Percentiles rank a stretch among this genome's conserved stretches.
Conservation (phyloP, 2,113 vertebrate species). For the Tauraco erythrolophus region DNA sequence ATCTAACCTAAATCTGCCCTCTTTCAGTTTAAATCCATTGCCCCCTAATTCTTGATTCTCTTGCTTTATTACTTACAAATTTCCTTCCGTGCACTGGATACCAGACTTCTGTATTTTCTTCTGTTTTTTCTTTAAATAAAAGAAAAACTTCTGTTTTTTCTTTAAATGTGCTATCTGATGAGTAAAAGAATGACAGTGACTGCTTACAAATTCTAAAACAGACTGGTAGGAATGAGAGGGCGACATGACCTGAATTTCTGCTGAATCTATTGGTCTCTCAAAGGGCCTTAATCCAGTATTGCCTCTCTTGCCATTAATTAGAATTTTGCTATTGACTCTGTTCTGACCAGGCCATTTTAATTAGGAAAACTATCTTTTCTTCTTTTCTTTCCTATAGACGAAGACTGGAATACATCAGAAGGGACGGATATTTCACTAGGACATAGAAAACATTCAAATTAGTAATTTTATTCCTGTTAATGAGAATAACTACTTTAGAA, state of each 20-base stretch:
- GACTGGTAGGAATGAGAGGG: background rate
- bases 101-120: too few relatives aligned
- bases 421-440: background rate
- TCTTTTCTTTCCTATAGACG: background rate
- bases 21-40: too few relatives aligned
- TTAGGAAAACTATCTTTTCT: background rate
- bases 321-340: background rate
- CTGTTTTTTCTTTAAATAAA: background rate
- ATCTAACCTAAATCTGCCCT: too few relatives aligned
- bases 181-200: background rate
- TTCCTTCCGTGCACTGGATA: background rate
- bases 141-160: background rate
- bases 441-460: background rate
- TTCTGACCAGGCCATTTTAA: background rate
- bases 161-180: background rate
- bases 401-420: background rate
- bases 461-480: background rate
- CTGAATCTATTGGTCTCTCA: background rate
- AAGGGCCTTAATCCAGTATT: background rate
- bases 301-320: background rate
- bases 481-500: background rate
- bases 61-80: background rate
- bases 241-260: background rate
- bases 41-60: background rate
- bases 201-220: background rate